Evolutionary conservation across 2,113 vertebrate genomes (phyloP).

Genomic region (Tamias sibiricus): DNA sequence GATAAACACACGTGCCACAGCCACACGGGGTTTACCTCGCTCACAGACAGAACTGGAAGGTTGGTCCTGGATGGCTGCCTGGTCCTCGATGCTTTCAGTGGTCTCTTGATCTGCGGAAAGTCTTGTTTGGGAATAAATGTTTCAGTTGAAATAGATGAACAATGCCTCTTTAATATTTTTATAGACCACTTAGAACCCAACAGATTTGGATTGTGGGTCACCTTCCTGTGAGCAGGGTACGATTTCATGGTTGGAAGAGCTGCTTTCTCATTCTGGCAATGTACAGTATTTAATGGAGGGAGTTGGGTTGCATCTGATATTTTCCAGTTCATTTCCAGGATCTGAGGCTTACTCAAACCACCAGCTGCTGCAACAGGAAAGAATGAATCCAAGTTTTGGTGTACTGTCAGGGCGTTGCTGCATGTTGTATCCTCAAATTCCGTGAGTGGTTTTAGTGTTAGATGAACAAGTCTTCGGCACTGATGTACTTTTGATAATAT

Average conservation of each 20-base stretch:
- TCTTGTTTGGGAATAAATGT: slow-evolving; percentile 87
- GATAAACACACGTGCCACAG: not conserved
- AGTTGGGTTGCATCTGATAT: not conserved
- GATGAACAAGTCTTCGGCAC: not conserved
- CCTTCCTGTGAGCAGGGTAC: not conserved
- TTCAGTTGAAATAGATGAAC: slow-evolving; percentile 80
- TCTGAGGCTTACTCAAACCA: slow-evolving; percentile 3
- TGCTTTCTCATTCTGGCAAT: fast-evolving
- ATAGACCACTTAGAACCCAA: slow-evolving; percentile 60
- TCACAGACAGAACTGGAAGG: slow-evolving; percentile 88
- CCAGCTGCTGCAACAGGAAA: not conserved
- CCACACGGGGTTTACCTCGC: slow-evolving; percentile 85
- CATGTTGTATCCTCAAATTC: slow-evolving; percentile 10
- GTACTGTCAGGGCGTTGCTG: not conserved
- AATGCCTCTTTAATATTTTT: slow-evolving; percentile 79
- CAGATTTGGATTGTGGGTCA: slow-evolving; percentile 57
- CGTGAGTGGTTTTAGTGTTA: not conserved
- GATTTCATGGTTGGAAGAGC: not conserved
- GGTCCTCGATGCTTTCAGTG: slow-evolving; percentile 94
- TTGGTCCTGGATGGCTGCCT: slow-evolving; percentile 97
- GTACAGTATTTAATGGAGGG: not conserved
- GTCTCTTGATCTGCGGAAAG: slow-evolving; percentile 87
- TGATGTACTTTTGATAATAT: slow-evolving; percentile 40
- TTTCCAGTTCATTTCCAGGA: slow-evolving; percentile 37
- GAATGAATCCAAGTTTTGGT: slow-evolving; percentile 7